Evolutionary conservation across 2,113 vertebrate species (phyloP), one percentile per base, ranked within the genome.

Genomic region (Pardalotus punctatus): DNA sequence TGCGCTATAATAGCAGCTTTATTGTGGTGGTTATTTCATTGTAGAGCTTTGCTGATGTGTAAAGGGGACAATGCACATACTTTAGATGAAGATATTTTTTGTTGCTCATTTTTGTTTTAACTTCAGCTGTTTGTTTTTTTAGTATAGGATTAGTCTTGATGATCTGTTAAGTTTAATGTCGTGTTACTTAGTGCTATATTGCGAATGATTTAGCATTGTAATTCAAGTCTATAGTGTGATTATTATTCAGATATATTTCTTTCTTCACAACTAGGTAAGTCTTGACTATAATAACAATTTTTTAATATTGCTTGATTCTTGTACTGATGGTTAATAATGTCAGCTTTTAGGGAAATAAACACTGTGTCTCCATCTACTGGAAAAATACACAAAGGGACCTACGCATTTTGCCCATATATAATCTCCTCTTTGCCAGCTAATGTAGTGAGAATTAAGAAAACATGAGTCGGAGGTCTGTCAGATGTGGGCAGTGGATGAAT

Each of bases 321-420:
- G 43, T 67, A 43, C 60, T 81, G 54, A n/a, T 86, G 71, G 54
- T 82, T 91, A 94, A 77, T 93, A 82, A 88, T 53, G 22, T 23
- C 38, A 86, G 5, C n/a, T 92, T 88, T 78, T 58, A 71, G 45
- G 21, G 90, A 92, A 81, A 83, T 74, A 77, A 95, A 73, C 94
- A 81, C 88, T 94, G 71, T 96, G 93, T 96, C 96, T 96, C 94
- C 93, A 96, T 92, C 96, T 96, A 33, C 92, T 97, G 95, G 96
- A 91, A 93, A 50, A 87, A 90, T 61, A 38, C 45, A 67, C 77
- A 11, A 56, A 85, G 90, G 81, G 72, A 88, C 60, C 56, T 65
- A 40, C 0, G 0, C 4, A 3, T 85, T 94, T 84, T 92, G 47
- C 58, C 58, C 35, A 12, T 16, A 7, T 35, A 33, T 64, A 29